These are phyloP conservation scores for Vombatus ursinus DNA, from an alignment of 2,113 vertebrate genomes.

Conservation along the genomic window DNA sequence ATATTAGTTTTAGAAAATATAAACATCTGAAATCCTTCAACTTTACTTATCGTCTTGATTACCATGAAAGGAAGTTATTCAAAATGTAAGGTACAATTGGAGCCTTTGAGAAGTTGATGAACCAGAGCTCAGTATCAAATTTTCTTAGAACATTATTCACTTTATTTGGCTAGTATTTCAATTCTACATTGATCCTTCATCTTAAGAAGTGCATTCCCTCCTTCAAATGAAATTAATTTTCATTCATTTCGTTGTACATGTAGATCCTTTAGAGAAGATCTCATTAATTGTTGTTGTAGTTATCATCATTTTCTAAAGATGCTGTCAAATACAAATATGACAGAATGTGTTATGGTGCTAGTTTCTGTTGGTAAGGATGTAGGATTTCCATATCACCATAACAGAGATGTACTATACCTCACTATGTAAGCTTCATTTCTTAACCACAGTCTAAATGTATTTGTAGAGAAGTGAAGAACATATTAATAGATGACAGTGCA, in stretches of 20 bases:
- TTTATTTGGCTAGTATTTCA: neutral
- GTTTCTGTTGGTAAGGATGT: neutral
- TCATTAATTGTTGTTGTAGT: neutral
- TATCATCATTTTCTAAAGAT: conserved; percentile 5
- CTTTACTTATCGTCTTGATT: neutral
- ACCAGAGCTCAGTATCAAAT: neutral
- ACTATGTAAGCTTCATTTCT: neutral
- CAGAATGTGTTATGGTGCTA: neutral
- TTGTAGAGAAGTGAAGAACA: neutral
- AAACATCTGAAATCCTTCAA: neutral
- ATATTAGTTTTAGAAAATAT: neutral
- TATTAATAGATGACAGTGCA: conserved; percentile 43
- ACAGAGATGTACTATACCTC: neutral
- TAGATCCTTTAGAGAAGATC: neutral
- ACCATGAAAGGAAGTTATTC: neutral
- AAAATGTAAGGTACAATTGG: neutral
- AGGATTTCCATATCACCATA: neutral
- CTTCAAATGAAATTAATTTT: neutral
- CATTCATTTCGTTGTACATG: neutral
- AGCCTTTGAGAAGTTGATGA: neutral
- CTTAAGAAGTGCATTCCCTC: no score
- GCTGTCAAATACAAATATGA: conserved; percentile 19
- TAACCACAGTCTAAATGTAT: neutral
- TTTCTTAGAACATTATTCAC: no score
- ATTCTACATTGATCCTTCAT: neutral